Conservation (phyloP, 2,797 vertebrate genomes). For the Streptopelia turtur region DNA sequence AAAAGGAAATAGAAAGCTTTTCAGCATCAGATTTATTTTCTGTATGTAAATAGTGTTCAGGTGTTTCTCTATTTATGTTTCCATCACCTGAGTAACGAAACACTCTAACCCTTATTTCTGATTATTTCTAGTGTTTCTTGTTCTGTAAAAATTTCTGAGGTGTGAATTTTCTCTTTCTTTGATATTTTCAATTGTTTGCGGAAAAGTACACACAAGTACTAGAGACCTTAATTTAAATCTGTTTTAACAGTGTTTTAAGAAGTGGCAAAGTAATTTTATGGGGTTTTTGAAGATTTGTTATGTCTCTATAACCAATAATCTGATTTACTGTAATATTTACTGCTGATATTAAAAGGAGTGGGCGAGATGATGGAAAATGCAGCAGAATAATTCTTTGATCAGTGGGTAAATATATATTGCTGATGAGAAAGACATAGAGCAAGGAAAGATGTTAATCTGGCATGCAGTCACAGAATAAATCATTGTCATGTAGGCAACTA, state of each 20-base stretch:
- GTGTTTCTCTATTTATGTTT: neutral
- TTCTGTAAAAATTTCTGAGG: neutral
- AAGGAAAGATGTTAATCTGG: neutral
- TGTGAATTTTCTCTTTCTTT: neutral
- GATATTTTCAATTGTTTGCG: neutral
- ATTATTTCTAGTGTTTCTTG: neutral
- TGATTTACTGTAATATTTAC: neutral
- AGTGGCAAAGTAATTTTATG: neutral
- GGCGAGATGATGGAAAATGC: neutral
- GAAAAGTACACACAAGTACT: neutral
- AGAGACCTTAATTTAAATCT: neutral
- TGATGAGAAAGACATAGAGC: neutral
- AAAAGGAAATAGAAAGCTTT: neutral
- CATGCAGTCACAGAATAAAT: neutral
- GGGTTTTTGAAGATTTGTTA: fast-evolving
- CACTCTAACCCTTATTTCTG: neutral
- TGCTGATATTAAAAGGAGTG: neutral
- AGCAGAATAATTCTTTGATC: neutral
- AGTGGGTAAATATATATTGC: neutral
- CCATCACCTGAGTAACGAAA: neutral
- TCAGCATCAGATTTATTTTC: neutral
- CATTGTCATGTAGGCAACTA: neutral
- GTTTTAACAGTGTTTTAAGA: neutral
- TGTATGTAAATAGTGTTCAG: neutral
- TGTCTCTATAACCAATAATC: neutral